Base-by-base conservation (phyloP, 35 echinoderm and acorn worm genomes). In the Lytechinus variegatus region DNA sequence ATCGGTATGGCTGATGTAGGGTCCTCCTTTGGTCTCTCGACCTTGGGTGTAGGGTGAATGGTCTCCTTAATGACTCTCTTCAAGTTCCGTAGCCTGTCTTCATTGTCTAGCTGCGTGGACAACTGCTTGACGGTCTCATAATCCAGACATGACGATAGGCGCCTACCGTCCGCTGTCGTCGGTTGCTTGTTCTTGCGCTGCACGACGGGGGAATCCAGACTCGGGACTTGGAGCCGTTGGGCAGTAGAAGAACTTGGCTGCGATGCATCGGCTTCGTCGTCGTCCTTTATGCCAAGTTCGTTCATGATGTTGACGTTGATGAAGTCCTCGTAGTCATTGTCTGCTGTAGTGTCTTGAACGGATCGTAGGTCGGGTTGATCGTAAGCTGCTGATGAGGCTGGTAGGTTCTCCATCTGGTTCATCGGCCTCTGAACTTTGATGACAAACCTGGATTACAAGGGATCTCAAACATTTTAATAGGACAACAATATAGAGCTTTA, bases 261-360 rank as follows among this genome's bases (percentile, higher is more conserved):
- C 8, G 87, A 44, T 10, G 29, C 21, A 16, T 92, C 87, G 0
- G 29, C 56, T n/a, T 33, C 95, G 29, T 98, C 97, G 24, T 95
- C 97, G 54, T 88, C 95, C 12, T 94, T 87, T 51, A 92, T 96
- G n/a, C 94, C 95, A 14, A 97, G 92, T 52, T 94, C 94, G 61
- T 94, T 95, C 89, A 98, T 96, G 54, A 99, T 99, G 91, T 95
- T 97, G 66, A 96, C 88, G 72, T 93, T 96, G 87, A 97, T 97
- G 86, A 99, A 99, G 54, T 97, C 98, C 66, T 99, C 98, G 57
- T 99, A 99, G 87, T 99, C 98, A 57, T 99, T 99, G 87, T 98
- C 97, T 4, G 91, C 87, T 12, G 95, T 95, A 29, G 87, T 96
- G 2, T 98, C 97, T 11, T 87, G 91, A 10, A 94, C 57, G 11